These are phyloP conservation scores for Hyalella azteca DNA, from an alignment of 2,888 invertebrate species.

Conservation along the genomic window DNA sequence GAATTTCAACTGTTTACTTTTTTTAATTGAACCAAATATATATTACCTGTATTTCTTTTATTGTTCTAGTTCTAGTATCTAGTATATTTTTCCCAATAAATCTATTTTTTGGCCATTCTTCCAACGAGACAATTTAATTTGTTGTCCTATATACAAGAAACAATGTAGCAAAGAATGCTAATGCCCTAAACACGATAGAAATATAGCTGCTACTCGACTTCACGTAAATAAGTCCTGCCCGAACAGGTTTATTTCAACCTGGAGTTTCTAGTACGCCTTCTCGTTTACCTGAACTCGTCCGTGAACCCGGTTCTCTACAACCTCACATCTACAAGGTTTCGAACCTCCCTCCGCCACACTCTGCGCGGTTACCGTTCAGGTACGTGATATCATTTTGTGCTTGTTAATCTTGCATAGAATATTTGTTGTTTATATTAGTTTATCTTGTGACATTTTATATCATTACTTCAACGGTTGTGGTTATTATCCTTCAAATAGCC, in stretches of 20 bases:
- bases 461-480: background rate
- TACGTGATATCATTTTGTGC: background rate
- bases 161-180: too few species aligned
- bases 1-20: too few species aligned
- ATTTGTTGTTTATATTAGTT: background rate
- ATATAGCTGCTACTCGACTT: too few species aligned
- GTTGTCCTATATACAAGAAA: too few species aligned
- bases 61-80: too few species aligned
- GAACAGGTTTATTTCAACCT: conserved; percentile 81
- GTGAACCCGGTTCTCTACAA: conserved; percentile 90
- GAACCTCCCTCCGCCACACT: conserved; percentile 63
- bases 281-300: conserved; percentile 88
- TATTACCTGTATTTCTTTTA: too few species aligned
- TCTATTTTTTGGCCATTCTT: too few species aligned
- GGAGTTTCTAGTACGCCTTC: conserved; percentile 82
- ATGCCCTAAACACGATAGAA: too few species aligned
- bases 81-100: too few species aligned
- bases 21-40: too few species aligned
- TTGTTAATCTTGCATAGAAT: background rate
- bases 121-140: too few species aligned
- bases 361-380: background rate
- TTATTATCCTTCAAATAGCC: background rate
- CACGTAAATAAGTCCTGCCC: too few species aligned
- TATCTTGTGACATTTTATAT: background rate
- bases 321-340: conserved; percentile 88